A percentile compares a stretch with the other conserved stretches of the same genome.
Conservation (phyloP, 2,888 invertebrate species). For the Myopa testacea region DNA sequence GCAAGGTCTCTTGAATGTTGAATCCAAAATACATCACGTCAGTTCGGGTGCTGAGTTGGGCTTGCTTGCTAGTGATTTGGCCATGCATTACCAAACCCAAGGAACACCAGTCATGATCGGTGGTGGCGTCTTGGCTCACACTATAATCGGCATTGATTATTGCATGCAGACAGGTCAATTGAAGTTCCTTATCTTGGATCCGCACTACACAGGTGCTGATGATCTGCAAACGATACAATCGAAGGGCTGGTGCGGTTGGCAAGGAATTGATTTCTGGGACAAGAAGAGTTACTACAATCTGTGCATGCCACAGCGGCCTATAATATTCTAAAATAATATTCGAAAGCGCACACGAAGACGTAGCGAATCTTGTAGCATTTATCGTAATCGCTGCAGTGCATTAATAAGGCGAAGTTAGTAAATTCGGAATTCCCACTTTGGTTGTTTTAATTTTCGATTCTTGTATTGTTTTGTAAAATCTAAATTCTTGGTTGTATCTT, state of each 20-base stretch:
- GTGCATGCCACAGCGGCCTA: slow-evolving; percentile 82
- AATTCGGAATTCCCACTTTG: not conserved
- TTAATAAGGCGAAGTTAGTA: not conserved
- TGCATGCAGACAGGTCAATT: slow-evolving; percentile 83
- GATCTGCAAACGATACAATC: slow-evolving; percentile 78
- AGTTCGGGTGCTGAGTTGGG: slow-evolving; percentile 87
- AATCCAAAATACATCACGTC: slow-evolving; percentile 85
- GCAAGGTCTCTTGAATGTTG: slow-evolving; percentile 81
- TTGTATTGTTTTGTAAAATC: not conserved
- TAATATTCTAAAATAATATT: slow-evolving; percentile 57
- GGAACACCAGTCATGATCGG: slow-evolving; percentile 99
- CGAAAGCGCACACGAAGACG: not conserved
- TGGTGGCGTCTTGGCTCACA: slow-evolving; percentile 98
- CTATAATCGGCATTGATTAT: slow-evolving; percentile 94
- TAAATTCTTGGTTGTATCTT: too few species aligned
- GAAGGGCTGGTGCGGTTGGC: slow-evolving; percentile 99
- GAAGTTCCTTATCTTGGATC: slow-evolving; percentile 96
- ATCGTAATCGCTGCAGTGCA: slow-evolving; percentile 9
- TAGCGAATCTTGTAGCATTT: slow-evolving; percentile 11
- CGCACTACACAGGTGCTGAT: slow-evolving; percentile 95
- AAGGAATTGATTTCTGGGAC: slow-evolving; percentile 93
- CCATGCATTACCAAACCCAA: slow-evolving; percentile 90
- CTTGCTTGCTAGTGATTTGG: slow-evolving; percentile 82
- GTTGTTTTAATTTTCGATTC: not conserved
- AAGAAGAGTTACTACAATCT: slow-evolving; percentile 95